Evolutionary conservation across 2,888 invertebrate species (phyloP).

Genomic region (Cerastis leucographa): DNA sequence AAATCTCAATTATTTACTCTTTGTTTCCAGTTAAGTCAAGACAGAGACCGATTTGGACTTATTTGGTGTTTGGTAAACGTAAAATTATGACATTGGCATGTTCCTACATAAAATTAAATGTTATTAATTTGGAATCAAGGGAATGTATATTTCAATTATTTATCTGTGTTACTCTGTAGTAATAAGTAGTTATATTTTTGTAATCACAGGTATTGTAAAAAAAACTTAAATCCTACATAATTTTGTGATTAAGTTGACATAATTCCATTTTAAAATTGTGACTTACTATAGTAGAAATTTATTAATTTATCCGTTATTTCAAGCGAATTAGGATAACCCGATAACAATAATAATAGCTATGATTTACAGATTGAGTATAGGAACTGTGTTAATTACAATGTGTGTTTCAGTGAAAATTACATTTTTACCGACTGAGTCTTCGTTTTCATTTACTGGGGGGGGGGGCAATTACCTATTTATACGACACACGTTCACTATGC

Average conservation of each 20-base stretch:
- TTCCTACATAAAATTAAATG: conserved; percentile 78
- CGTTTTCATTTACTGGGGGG: conserved; percentile 65
- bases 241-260: conserved; percentile 63
- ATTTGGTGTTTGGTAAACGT: conserved; percentile 65
- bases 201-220: conserved; percentile 81
- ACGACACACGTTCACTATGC: not conserved
- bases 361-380: conserved; percentile 63
- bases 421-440: conserved; percentile 85
- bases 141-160: conserved; percentile 80
- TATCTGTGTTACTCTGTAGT: conserved; percentile 83
- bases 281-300: conserved; percentile 55
- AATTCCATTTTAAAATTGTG: conserved; percentile 59
- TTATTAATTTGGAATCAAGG: conserved; percentile 74
- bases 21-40: conserved; percentile 47
- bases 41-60: conserved; percentile 37
- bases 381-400: conserved; percentile 77
- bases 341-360: conserved; percentile 58
- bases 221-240: conserved; percentile 61
- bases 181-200: conserved; percentile 88
- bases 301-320: conserved; percentile 49
- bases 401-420: conserved; percentile 87
- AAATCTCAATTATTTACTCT: conserved; percentile 52
- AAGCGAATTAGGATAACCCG: conserved; percentile 63
- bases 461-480: not conserved
- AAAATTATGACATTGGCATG: conserved; percentile 76